phyloP scores from a whole-genome alignment of 2,888 invertebrate genomes.

The Meiosimyza platycephala region DNA sequence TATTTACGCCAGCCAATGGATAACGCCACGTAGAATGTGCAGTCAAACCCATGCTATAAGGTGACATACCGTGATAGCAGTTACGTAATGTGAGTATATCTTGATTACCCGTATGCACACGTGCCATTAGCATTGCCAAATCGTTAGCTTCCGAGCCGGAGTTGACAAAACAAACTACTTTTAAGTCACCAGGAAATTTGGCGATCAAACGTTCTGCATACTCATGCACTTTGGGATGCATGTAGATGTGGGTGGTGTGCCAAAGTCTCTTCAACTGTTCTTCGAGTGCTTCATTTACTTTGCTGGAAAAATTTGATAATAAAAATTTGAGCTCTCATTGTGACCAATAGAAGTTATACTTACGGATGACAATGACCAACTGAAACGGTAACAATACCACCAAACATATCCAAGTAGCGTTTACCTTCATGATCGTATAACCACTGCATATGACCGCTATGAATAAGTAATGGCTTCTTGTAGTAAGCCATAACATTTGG shows the following conservation, averaged over 20 bases:
- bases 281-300: slow-evolving; percentile 81
- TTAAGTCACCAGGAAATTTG: slow-evolving; percentile 87
- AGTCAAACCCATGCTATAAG: slow-evolving; percentile 84
- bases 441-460: slow-evolving; percentile 93
- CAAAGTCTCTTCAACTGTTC: slow-evolving; percentile 86
- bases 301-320: slow-evolving; percentile 70
- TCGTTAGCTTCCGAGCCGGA: slow-evolving; percentile 99
- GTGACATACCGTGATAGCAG: slow-evolving; percentile 93
- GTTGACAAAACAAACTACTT: slow-evolving; percentile 93
- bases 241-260: slow-evolving; percentile 93
- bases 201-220: slow-evolving; percentile 85
- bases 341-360: slow-evolving; percentile 65
- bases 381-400: slow-evolving; percentile 96
- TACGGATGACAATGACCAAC: slow-evolving; percentile 99
- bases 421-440: slow-evolving; percentile 87
- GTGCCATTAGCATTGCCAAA: slow-evolving; percentile 87
- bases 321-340: not conserved
- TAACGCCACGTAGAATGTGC: slow-evolving; percentile 84
- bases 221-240: slow-evolving; percentile 90
- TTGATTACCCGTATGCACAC: slow-evolving; percentile 84
- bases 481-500: slow-evolving; percentile 81
- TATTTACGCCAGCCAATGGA: slow-evolving; percentile 75
- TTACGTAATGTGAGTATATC: slow-evolving; percentile 90
- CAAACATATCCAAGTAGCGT: slow-evolving; percentile 94
- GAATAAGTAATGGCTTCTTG: slow-evolving; percentile 83